A percentile compares a stretch with the other conserved stretches of the same genome.
Conservation (phyloP, 1,140 invertebrate species). For the Aphis gossypii region DNA sequence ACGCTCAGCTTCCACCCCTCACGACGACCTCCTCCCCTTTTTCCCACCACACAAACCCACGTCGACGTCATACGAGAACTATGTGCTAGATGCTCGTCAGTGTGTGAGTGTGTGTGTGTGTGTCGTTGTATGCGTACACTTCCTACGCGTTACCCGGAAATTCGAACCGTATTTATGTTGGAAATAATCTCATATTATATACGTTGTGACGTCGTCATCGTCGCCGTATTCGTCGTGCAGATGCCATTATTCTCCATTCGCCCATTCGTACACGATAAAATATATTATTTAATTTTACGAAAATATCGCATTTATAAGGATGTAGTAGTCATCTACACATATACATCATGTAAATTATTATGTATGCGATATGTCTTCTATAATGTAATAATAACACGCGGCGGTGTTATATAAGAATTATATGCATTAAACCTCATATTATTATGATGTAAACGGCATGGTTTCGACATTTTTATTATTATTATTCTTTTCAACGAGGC, state of each 20-base stretch:
- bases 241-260: not conserved
- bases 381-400: not conserved
- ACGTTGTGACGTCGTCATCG: not conserved
- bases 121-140: not conserved
- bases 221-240: not conserved
- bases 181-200: slow-evolving; percentile 14
- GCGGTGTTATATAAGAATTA: not conserved
- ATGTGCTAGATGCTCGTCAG: not conserved
- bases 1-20: not conserved
- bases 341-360: not conserved
- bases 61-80: not conserved
- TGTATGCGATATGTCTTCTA: not conserved
- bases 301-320: not conserved
- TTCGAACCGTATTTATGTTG: slow-evolving; percentile 42
- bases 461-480: not conserved
- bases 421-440: not conserved
- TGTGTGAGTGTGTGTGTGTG: no score
- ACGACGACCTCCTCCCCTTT: no score
- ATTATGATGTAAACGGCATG: not conserved
- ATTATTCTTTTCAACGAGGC: not conserved
- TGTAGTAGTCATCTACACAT: not conserved
- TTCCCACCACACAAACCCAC: no score
- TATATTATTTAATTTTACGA: slow-evolving; percentile 4
- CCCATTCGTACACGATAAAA: not conserved
- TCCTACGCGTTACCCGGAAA: not conserved